A percentile compares a stretch with the other conserved stretches of the same genome.
Conservation (phyloP, 2,797 vertebrate genomes). For the Acanthurus leucopareius region DNA sequence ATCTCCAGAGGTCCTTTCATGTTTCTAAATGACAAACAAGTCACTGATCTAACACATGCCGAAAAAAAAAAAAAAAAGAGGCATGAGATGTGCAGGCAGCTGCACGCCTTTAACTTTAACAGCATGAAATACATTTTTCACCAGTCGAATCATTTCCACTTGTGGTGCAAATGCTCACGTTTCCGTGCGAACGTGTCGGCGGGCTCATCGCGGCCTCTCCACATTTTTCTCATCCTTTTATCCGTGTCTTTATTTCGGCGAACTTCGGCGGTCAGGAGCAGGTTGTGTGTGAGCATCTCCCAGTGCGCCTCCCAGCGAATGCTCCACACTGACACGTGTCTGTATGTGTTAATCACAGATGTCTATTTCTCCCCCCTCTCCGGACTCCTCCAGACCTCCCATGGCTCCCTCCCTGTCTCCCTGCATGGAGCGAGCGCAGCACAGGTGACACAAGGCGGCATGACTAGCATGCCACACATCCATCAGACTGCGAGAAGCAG, state of each 20-base stretch:
- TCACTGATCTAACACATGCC: slow-evolving; percentile 21
- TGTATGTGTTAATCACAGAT: slow-evolving; percentile 80
- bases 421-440: slow-evolving; percentile 56
- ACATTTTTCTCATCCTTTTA: slow-evolving; percentile 24
- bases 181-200: background rate
- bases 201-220: slow-evolving; percentile 25
- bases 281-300: slow-evolving; percentile 73
- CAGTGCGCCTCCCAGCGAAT: slow-evolving; percentile 55
- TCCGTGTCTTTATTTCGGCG: slow-evolving; percentile 62
- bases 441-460: slow-evolving; percentile 77
- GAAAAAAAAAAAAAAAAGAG: slow-evolving; percentile 7
- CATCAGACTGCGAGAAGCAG: slow-evolving; percentile 65
- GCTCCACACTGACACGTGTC: slow-evolving; percentile 72
- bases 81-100: slow-evolving; percentile 23
- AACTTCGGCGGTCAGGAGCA: slow-evolving; percentile 59
- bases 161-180: background rate
- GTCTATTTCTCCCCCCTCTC: slow-evolving; percentile 66
- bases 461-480: slow-evolving; percentile 69
- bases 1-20: slow-evolving; percentile 48
- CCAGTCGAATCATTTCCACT: slow-evolving; percentile 17
- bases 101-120: slow-evolving; percentile 4
- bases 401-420: slow-evolving; percentile 59
- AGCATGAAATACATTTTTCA: background rate
- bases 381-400: slow-evolving; percentile 74
- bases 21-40: slow-evolving; percentile 47